These are phyloP conservation scores for Myrmecobius fasciatus DNA, from an alignment of 2,113 vertebrate genomes.

Conservation along the genomic window DNA sequence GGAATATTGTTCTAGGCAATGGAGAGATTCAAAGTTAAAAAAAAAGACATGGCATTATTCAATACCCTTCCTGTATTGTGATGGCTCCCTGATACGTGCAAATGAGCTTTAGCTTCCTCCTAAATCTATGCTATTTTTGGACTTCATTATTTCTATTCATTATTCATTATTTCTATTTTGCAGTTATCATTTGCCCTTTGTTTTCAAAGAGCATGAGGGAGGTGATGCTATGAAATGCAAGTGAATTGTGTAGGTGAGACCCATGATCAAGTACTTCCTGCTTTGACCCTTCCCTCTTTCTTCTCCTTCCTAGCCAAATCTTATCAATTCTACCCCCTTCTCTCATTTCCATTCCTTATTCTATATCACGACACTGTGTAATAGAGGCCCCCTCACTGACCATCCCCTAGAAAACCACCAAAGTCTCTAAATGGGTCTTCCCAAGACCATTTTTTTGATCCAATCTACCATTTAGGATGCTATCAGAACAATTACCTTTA, in stretches of 20 bases:
- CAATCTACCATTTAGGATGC: not conserved
- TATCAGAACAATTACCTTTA: not conserved
- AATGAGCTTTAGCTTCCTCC: not conserved
- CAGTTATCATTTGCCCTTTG: not conserved
- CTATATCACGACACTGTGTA: not conserved
- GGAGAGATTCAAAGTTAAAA: not conserved
- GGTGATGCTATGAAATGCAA: too few species aligned
- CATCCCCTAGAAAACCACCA: not conserved
- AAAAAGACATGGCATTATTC: not conserved
- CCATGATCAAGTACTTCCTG: not conserved
- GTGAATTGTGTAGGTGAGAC: not conserved
- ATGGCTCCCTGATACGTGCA: not conserved
- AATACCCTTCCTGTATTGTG: not conserved
- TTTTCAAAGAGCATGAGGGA: too few species aligned
- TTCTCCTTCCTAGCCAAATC: not conserved
- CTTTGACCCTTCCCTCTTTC: not conserved
- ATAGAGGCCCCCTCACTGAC: not conserved
- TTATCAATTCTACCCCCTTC: not conserved
- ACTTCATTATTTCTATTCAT: not conserved
- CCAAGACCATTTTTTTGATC: not conserved
- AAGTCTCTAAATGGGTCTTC: not conserved
- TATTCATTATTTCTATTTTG: not conserved
- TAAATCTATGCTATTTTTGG: not conserved
- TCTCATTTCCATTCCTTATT: not conserved
- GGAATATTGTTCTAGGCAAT: not conserved